Percentiles rank a stretch among this genome's conserved stretches.
Evolutionary conservation across 2,888 invertebrate genomes (phyloP).

Genomic region (Oscheius sp.): DNA sequence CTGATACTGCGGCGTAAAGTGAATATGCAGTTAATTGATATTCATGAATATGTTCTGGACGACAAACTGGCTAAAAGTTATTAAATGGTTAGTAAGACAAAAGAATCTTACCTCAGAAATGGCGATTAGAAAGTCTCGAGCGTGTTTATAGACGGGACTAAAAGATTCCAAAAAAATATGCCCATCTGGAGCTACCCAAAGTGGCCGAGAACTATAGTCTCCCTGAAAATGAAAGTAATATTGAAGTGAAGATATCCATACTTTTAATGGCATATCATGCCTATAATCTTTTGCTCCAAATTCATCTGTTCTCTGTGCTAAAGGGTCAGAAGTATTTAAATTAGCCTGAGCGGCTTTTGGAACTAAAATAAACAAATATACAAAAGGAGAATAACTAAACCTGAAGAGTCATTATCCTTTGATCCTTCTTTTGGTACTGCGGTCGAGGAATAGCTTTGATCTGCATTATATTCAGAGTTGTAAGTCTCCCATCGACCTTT

Average conservation of each 20-base stretch:
- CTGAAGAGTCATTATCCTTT: constrained; percentile 25
- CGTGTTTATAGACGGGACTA: constrained; percentile 97
- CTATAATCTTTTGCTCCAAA: constrained; percentile 59
- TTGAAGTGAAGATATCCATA: neutral
- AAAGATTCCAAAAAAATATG: constrained; percentile 98
- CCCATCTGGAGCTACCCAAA: constrained; percentile 90
- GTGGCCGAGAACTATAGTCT: constrained; percentile 46
- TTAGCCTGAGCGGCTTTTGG: constrained; percentile 52
- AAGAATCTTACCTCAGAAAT: constrained; percentile 85
- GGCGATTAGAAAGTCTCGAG: constrained; percentile 98
- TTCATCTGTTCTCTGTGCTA: constrained; percentile 40
- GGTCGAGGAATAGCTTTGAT: constrained; percentile 31
- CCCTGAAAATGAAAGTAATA: constrained; percentile 33
- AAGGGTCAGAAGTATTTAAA: constrained; percentile 25
- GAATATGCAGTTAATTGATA: constrained; percentile 91
- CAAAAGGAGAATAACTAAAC: constrained; percentile 12
- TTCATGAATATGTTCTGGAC: constrained; percentile 96
- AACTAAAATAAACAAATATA: constrained; percentile 21
- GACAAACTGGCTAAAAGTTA: constrained; percentile 86
- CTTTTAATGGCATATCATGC: constrained; percentile 55
- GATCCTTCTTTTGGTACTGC: constrained; percentile 3
- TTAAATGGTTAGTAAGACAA: neutral
- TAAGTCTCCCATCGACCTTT: constrained; percentile 41
- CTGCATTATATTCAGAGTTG: constrained; percentile 42
- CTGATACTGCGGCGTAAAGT: constrained; percentile 97